Evolutionary conservation across 2,888 invertebrate species (phyloP), one percentile per base, ranked within the genome.

Genomic region (Syritta pipiens): DNA sequence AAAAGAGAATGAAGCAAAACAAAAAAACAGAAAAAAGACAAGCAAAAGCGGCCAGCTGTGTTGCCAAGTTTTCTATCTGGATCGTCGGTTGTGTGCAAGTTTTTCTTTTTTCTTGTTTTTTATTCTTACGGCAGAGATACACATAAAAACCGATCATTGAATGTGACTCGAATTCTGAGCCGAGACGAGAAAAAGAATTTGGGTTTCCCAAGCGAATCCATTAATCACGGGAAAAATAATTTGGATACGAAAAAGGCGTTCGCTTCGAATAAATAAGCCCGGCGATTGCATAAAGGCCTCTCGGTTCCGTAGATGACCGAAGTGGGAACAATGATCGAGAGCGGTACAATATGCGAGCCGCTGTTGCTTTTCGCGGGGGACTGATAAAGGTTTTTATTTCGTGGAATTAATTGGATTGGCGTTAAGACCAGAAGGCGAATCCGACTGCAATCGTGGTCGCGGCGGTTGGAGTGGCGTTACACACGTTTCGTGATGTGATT

Each of bases 161-260:
- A 62, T 51, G 69, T 59, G 69, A 63, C 44, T 57, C 19, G 75
- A 51, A 63, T 65, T 71, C 17, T 57, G 14, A 53, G 22, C 22
- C 26, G n/a, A n/a, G n/a, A n/a, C n/a, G n/a, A n/a, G n/a, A n/a
- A 4, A 40, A 20, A 40, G 49, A 65, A 46, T 65, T 77, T 59
- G 65, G 76, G 12, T 69, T 76, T 69, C 57, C 69, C 76, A 69
- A 35, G 44, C 20, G 63, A 44, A 55, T 30, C 35, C 55, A 76
- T 59, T 69, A 63, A 69, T 69, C 69, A 63, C 53, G 14, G 68
- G 20, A 42, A 55, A n/a, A 68, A 63, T 46, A 51, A 69, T 44
- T 60, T 75, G 32, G 32, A 7, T 62, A 48, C 62, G 40, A 37
- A 46, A 37, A 55, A 55, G 48, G 42, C 35, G 10, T 26, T 48